Conservation (phyloP, 2,797 vertebrate species). For the Phataginus tetradactyla region DNA sequence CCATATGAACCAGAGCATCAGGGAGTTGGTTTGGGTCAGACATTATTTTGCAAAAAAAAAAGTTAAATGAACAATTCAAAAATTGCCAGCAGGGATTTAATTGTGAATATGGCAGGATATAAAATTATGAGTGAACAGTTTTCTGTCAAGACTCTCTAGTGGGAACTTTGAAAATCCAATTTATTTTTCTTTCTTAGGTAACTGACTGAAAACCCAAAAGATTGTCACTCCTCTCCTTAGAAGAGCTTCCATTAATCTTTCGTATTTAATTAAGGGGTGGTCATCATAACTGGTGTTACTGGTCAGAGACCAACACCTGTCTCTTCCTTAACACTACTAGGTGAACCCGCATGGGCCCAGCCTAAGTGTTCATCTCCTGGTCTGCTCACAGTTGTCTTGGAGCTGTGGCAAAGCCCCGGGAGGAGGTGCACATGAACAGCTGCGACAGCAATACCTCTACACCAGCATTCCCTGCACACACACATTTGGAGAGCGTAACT, state of each 20-base stretch:
- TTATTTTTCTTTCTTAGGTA: slow-evolving; percentile 50
- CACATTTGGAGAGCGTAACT: neutral
- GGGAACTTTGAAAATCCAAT: slow-evolving; percentile 24
- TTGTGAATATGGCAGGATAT: neutral
- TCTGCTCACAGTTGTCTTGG: neutral
- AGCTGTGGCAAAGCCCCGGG: neutral
- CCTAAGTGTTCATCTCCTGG: neutral
- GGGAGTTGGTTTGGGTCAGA: slow-evolving; percentile 58
- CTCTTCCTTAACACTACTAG: neutral
- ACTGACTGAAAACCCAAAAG: slow-evolving; percentile 36
- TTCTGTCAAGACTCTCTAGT: slow-evolving; percentile 25
- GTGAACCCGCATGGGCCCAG: neutral
- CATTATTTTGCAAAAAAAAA: slow-evolving; percentile 42
- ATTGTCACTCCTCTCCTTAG: neutral
- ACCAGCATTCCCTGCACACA: neutral
- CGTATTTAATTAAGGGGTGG: neutral
- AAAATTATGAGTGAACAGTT: slow-evolving; percentile 2
- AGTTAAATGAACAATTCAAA: slow-evolving; percentile 59
- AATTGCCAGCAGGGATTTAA: slow-evolving; percentile 33
- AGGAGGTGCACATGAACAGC: neutral
- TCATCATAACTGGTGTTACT: neutral
- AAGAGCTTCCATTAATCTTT: neutral
- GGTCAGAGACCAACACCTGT: neutral
- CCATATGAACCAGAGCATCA: slow-evolving; percentile 51
- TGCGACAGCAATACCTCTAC: neutral